phyloP scores from a whole-genome alignment of 2,888 invertebrate genomes.

The Bombylius major region DNA sequence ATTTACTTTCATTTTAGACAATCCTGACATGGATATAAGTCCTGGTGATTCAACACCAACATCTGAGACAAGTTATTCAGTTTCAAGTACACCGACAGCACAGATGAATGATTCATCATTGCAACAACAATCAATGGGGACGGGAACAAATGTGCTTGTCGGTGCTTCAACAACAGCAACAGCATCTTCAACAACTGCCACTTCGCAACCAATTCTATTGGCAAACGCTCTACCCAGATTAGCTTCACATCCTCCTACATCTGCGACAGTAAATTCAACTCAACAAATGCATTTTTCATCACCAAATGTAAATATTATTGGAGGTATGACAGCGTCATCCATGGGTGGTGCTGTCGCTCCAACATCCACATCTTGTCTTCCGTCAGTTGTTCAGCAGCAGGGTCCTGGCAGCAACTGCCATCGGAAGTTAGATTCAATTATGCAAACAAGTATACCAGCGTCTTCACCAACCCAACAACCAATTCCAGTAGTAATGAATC shows the following conservation, averaged over 20 bases:
- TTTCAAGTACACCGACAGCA: constrained; percentile 35
- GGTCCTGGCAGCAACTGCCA: constrained; percentile 11
- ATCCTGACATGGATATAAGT: constrained; percentile 90
- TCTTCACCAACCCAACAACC: constrained; percentile 13
- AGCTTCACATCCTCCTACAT: constrained; percentile 33
- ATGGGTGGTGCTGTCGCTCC: too few relatives aligned
- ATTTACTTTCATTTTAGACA: constrained; percentile 30
- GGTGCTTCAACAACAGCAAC: constrained; percentile 18
- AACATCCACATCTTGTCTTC: constrained; percentile 9
- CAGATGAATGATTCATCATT: constrained; percentile 17
- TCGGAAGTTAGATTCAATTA: constrained; percentile 11
- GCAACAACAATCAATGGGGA: constrained; percentile 13
- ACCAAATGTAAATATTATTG: constrained; percentile 9
- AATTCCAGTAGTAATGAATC: not conserved
- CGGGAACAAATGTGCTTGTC: constrained; percentile 17
- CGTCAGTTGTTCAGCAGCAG: constrained; percentile 3
- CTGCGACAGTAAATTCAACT: constrained; percentile 15
- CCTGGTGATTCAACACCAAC: constrained; percentile 81
- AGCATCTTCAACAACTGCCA: constrained; percentile 11
- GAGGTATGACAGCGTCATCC: constrained; percentile 7
- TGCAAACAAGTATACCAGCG: constrained; percentile 12
- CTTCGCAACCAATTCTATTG: constrained; percentile 37
- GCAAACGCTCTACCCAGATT: constrained; percentile 44
- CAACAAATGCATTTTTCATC: constrained; percentile 25
- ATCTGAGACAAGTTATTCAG: constrained; percentile 60